Percentiles rank a stretch among this genome's conserved stretches.
phyloP scores from a whole-genome alignment of 1,140 invertebrate genomes.

The Prorops nasuta region DNA sequence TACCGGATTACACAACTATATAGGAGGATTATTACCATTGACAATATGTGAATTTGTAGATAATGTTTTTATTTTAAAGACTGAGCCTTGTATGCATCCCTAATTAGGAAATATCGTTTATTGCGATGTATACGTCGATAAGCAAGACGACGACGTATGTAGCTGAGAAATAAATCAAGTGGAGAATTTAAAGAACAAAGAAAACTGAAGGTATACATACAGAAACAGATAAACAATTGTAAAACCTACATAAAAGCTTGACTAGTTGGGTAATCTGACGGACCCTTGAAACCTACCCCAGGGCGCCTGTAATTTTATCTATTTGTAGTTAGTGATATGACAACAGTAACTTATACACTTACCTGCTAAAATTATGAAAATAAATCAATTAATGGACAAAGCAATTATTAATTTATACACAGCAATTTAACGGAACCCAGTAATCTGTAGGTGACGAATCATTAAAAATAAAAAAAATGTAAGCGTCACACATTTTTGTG shows the following conservation, averaged over 20 bases:
- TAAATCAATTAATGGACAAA: conserved; percentile 44
- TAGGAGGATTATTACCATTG: neutral
- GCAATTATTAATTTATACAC: conserved; percentile 38
- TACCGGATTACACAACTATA: neutral
- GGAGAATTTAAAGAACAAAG: too few relatives aligned
- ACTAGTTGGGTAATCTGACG: conserved; percentile 22
- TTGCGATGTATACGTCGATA: conserved; percentile 4
- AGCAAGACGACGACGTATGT: conserved; percentile 15
- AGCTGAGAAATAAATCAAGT: too few relatives aligned
- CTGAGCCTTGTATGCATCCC: conserved; percentile 35
- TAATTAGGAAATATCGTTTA: too few relatives aligned
- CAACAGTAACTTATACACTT: conserved; percentile 48
- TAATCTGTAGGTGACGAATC: neutral
- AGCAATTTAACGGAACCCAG: neutral
- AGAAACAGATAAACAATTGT: too few relatives aligned
- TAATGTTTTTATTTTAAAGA: conserved; percentile 47
- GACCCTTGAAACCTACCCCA: conserved; percentile 36
- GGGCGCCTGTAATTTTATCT: conserved; percentile 48
- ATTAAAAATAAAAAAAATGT: neutral
- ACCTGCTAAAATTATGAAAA: conserved; percentile 45
- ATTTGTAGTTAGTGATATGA: conserved; percentile 50
- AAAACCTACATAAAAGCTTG: conserved; percentile 3
- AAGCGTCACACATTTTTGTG: neutral
- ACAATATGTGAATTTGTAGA: conserved; percentile 48
- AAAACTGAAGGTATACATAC: too few relatives aligned